Conservation (phyloP, 1,140 invertebrate genomes). For the Vanessa tameamea region DNA sequence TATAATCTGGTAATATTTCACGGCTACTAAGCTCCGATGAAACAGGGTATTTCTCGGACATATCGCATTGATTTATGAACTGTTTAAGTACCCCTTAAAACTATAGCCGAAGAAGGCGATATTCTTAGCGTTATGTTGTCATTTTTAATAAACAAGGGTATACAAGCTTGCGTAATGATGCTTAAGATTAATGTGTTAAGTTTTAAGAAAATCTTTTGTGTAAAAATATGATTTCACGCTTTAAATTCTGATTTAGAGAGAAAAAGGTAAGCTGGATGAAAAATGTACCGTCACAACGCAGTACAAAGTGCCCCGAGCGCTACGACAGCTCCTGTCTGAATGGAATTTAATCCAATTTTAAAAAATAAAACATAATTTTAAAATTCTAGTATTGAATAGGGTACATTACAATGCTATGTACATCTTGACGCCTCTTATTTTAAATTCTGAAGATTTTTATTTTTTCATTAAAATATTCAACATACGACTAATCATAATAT, state of each 20-base stretch:
- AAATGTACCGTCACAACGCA: too few relatives aligned
- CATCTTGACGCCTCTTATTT: too few relatives aligned
- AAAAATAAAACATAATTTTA: background rate
- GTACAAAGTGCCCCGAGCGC: too few relatives aligned
- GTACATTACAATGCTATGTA: too few relatives aligned
- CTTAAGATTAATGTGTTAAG: constrained; percentile 2
- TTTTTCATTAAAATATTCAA: background rate
- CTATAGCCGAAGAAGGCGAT: constrained; percentile 63
- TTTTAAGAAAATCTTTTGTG: background rate
- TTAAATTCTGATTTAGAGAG: too few relatives aligned
- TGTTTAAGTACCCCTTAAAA: constrained; percentile 76
- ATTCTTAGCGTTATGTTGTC: constrained; percentile 37
- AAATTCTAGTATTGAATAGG: background rate
- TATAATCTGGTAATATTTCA: constrained; percentile 75
- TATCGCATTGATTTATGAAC: constrained; percentile 77
- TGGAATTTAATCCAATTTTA: background rate
- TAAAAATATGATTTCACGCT: background rate
- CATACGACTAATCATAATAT: background rate
- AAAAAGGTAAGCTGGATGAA: too few relatives aligned
- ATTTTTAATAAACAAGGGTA: constrained; percentile 33
- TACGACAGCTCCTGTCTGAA: too few relatives aligned
- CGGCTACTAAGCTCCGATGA: constrained; percentile 63
- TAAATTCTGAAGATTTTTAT: too few relatives aligned
- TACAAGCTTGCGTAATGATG: background rate
- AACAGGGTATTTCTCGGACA: constrained; percentile 70